Evolutionary conservation across 1,140 invertebrate species (phyloP), one percentile per base, ranked within the genome.

Genomic region (Aphelenchoides besseyi): DNA sequence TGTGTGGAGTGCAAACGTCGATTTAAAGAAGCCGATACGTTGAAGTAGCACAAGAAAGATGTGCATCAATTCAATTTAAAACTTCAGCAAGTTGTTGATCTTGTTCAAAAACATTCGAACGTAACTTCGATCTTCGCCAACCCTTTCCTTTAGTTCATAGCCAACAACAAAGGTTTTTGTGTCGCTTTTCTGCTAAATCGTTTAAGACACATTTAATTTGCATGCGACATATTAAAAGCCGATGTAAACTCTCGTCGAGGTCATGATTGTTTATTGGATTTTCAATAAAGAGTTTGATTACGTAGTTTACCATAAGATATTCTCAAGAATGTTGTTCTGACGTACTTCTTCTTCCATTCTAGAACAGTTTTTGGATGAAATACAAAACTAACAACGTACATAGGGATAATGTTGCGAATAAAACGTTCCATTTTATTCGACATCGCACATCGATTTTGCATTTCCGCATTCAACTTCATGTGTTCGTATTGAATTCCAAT

Each of bases 21-120:
- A 18, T 69, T 69, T 28, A 69, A 69, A 35, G 67, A 69, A 12
- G 30, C 30, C 28, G 67, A 69, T 26, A 69, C 67, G 1, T 23
- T 69, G 0, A 69, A 69, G 12, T 26, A 18, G 2, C 67, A 69
- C 36, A 61, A 8, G 18, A 28, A 5, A 23, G 5, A 59, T 8
- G 55, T 59, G 5, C 55, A 59, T 18, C 55, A 59, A 12, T 23
- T 12, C 55, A 59, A 18, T 59, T 59, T 33, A 5, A 59, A 33
- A n/a, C n/a, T n/a, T n/a, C n/a, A n/a, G n/a, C n/a, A n/a, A n/a
- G n/a, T n/a, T n/a, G n/a, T n/a, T n/a, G n/a, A n/a, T n/a, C n/a
- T 8, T 59, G 55, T 33, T 5, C 26, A 28, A 59, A 59, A 23
- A 8, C 26, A 28, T 59, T 59, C 18, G 23, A 59, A 18, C 5